These are phyloP conservation scores for Zelostemma sp. DNA, from an alignment of 1,140 invertebrate genomes.

Conservation along the genomic window DNA sequence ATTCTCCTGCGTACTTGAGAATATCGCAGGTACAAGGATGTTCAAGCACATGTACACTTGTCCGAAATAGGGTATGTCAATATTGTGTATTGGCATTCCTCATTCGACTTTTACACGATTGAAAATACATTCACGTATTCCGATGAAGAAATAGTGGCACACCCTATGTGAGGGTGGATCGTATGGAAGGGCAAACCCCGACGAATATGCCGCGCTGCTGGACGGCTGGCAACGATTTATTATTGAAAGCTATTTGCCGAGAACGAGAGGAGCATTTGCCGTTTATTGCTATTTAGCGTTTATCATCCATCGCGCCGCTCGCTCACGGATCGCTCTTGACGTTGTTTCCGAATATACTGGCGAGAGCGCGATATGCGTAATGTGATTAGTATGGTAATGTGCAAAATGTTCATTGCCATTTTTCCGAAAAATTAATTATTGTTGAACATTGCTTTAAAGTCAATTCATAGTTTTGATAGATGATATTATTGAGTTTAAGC, in stretches of 20 bases:
- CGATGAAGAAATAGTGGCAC: constrained; percentile 29
- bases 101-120: constrained; percentile 25
- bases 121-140: constrained; percentile 8
- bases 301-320: constrained; percentile 49
- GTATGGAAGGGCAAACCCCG: constrained; percentile 25
- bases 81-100: constrained; percentile 11
- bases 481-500: no score
- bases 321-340: constrained; percentile 44
- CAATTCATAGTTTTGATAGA: no score
- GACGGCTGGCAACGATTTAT: constrained; percentile 52
- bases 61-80: neutral
- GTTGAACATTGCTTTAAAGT: no score
- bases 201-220: constrained; percentile 46
- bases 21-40: no score
- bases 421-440: no score
- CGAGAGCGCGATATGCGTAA: constrained; percentile 41
- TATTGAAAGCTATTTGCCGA: constrained; percentile 54
- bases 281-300: constrained; percentile 55
- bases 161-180: constrained; percentile 40
- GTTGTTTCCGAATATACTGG: constrained; percentile 45
- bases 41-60: constrained; percentile 22
- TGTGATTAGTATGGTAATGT: constrained; percentile 18
- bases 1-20: no score
- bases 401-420: neutral
- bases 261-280: constrained; percentile 52